Evolutionary conservation across 2,797 vertebrate species (phyloP).

Genomic region (Myripristis jacobus): DNA sequence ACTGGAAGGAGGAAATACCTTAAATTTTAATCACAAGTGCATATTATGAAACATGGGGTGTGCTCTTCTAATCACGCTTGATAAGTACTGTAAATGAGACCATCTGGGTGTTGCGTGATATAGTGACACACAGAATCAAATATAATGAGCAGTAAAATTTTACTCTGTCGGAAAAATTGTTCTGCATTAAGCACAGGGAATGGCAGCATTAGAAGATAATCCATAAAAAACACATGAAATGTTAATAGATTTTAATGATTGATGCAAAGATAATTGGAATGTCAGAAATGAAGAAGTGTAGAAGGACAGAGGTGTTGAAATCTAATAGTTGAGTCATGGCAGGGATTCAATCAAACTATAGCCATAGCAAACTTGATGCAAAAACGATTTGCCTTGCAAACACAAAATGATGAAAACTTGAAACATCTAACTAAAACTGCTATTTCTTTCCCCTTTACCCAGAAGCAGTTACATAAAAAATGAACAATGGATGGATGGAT

Average conservation of each 20-base stretch:
- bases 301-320: conserved; percentile 65
- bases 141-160: conserved; percentile 64
- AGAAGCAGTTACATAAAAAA: conserved; percentile 61
- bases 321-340: conserved; percentile 63
- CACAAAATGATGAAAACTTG: conserved; percentile 64
- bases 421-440: conserved; percentile 57
- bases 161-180: conserved; percentile 59
- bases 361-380: conserved; percentile 64
- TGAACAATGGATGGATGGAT: conserved; percentile 51
- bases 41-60: conserved; percentile 36
- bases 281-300: conserved; percentile 75
- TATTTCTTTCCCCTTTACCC: conserved; percentile 59
- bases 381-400: conserved; percentile 65
- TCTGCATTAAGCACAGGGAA: conserved; percentile 36
- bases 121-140: conserved; percentile 58
- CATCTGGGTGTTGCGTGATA: conserved; percentile 60
- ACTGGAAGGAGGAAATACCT: conserved; percentile 17
- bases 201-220: conserved; percentile 58
- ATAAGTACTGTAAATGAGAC: conserved; percentile 33
- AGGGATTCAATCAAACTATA: conserved; percentile 68
- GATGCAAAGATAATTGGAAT: conserved; percentile 79
- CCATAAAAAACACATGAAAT: conserved; percentile 75
- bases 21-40: conserved; percentile 44
- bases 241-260: conserved; percentile 80
- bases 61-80: conserved; percentile 30